Evolutionary conservation across 2,888 invertebrate species (phyloP).

Genomic region (Tiliacea aurago): DNA sequence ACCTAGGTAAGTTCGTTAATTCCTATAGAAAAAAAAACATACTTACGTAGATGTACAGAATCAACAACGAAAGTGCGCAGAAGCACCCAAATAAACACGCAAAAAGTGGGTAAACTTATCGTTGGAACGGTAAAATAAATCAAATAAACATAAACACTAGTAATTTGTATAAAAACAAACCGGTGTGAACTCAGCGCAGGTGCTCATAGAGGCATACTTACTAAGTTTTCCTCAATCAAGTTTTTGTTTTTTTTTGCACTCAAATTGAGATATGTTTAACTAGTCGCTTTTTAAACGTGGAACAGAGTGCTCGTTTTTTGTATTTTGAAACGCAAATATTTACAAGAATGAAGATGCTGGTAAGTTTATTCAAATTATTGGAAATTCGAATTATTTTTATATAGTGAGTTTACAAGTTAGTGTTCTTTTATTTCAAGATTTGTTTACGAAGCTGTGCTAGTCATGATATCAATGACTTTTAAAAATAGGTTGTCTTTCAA

Average conservation of each 20-base stretch:
- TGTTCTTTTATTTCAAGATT: slow-evolving; percentile 2
- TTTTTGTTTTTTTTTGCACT: slow-evolving; percentile 67
- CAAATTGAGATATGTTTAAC: slow-evolving; percentile 56
- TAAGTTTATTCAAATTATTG: slow-evolving; percentile 32
- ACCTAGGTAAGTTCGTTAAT: no score
- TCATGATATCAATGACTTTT: slow-evolving; percentile 15
- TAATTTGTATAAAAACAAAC: slow-evolving; percentile 49
- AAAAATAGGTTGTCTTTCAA: slow-evolving; percentile 1
- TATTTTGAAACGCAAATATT: slow-evolving; percentile 5
- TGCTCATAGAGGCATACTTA: slow-evolving; percentile 10
- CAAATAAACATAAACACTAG: slow-evolving; percentile 40
- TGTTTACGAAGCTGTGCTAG: neutral
- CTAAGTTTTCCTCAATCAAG: slow-evolving; percentile 69
- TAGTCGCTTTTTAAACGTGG: slow-evolving; percentile 73
- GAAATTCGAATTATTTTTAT: slow-evolving; percentile 3
- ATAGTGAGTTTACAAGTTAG: neutral
- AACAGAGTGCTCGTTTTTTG: slow-evolving; percentile 51
- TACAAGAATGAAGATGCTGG: slow-evolving; percentile 53
- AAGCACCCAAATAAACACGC: slow-evolving; percentile 8
- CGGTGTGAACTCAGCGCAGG: slow-evolving; percentile 44
- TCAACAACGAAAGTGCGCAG: slow-evolving; percentile 31
- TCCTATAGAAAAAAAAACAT: no score
- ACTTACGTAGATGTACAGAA: neutral
- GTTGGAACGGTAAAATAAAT: slow-evolving; percentile 51
- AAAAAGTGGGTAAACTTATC: slow-evolving; percentile 45